Conservation (phyloP, 1,140 invertebrate species). For the Eriocheir sinensis region DNA sequence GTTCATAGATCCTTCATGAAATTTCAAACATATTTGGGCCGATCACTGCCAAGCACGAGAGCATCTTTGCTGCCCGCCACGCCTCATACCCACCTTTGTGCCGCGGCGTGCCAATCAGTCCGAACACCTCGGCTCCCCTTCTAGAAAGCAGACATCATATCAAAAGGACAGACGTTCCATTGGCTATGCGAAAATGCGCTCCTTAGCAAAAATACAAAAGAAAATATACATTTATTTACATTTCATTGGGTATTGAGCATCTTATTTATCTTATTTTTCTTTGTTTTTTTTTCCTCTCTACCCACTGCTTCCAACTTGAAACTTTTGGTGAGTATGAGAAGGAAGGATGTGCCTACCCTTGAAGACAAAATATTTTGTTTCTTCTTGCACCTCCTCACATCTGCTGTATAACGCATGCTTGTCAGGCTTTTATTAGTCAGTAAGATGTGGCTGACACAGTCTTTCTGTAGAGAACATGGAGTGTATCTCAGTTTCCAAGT, state of each 20-base stretch:
- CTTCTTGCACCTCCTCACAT: slow-evolving; percentile 55
- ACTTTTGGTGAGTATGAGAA: slow-evolving; percentile 72
- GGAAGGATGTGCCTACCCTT: slow-evolving; percentile 64
- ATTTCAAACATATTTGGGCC: neutral
- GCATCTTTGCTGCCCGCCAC: neutral
- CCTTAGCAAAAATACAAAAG: slow-evolving; percentile 39
- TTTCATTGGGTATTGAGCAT: slow-evolving; percentile 71
- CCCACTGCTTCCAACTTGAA: slow-evolving; percentile 76
- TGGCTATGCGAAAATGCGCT: slow-evolving; percentile 62
- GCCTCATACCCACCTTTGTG: neutral
- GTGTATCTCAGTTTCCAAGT: neutral
- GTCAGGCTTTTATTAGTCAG: neutral
- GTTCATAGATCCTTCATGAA: neutral
- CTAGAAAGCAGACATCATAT: slow-evolving; percentile 43
- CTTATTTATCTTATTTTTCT: slow-evolving; percentile 72
- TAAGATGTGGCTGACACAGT: neutral
- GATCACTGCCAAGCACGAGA: neutral
- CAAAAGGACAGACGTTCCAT: slow-evolving; percentile 41
- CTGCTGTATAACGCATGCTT: slow-evolving; percentile 57
- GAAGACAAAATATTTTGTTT: slow-evolving; percentile 60
- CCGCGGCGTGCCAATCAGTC: neutral
- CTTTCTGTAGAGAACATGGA: neutral
- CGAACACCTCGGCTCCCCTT: neutral
- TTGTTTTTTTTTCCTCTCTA: slow-evolving; percentile 72
- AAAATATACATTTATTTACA: slow-evolving; percentile 45